Evolutionary conservation across 2,888 invertebrate species (phyloP).

Genomic region (Apamea monoglypha): DNA sequence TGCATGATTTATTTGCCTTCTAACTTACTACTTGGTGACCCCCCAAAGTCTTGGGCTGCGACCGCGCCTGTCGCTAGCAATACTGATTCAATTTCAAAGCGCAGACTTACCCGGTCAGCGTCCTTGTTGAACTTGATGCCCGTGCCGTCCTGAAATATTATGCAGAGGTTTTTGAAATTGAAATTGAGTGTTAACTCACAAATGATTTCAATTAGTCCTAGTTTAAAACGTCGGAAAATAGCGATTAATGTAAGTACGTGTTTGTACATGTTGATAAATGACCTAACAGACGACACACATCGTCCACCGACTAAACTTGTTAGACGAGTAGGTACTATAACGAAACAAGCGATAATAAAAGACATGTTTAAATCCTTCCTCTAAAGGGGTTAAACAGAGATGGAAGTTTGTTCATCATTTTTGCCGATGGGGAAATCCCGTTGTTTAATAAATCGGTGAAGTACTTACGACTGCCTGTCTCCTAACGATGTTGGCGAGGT

Average conservation of each 20-base stretch:
- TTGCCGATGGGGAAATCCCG: background rate
- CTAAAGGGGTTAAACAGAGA: background rate
- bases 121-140: constrained; percentile 88
- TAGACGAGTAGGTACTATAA: background rate
- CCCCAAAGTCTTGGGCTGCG: too few species aligned
- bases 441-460: background rate
- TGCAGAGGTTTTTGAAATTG: background rate
- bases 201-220: background rate
- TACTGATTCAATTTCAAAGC: background rate
- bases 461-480: constrained; percentile 84
- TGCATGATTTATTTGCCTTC: too few species aligned
- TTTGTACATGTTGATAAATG: background rate
- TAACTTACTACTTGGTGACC: too few species aligned
- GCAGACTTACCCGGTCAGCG: constrained; percentile 81
- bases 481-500: constrained; percentile 84
- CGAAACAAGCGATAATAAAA: background rate
- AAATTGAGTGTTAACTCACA: too few species aligned
- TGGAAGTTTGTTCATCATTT: background rate
- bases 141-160: constrained; percentile 81
- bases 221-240: background rate
- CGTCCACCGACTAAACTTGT: background rate
- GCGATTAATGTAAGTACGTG: background rate
- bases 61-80: too few species aligned
- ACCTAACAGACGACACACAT: background rate
- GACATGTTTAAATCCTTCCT: too few species aligned